Evolutionary conservation across 2,113 vertebrate genomes (phyloP).

Genomic region (Tragelaphus buxtoni): DNA sequence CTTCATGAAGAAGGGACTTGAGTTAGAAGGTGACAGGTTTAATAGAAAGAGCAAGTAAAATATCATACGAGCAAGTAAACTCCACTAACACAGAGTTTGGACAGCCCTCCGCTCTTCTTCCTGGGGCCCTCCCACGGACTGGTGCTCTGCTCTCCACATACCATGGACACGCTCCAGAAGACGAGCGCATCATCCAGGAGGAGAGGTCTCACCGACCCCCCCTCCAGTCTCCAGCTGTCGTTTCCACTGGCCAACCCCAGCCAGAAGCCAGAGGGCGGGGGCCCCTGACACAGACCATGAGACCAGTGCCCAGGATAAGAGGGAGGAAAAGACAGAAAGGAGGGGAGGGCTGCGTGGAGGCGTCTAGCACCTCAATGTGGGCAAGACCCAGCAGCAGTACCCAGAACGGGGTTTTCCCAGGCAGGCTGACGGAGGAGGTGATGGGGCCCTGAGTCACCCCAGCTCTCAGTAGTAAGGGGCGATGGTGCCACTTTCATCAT

Average conservation of each 20-base stretch:
- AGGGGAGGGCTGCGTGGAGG: not conserved
- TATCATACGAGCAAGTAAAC: not conserved
- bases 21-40: not conserved
- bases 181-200: rapidly evolving
- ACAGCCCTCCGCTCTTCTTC: rapidly evolving
- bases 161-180: rapidly evolving
- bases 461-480: not conserved
- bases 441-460: not conserved
- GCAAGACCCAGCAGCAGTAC: not conserved
- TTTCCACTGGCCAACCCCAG: not conserved
- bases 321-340: not conserved
- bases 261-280: not conserved
- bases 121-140: rapidly evolving
- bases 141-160: too few relatives aligned
- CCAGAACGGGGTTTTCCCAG: not conserved
- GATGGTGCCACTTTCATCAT: not conserved
- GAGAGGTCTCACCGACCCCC: not conserved
- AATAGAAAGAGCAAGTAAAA: not conserved
- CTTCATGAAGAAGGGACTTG: not conserved
- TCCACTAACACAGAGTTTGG: not conserved
- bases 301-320: not conserved
- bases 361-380: rapidly evolving
- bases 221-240: not conserved
- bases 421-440: not conserved
- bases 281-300: rapidly evolving